Conservation (phyloP, 2,113 vertebrate genomes). For the Indicator indicator region DNA sequence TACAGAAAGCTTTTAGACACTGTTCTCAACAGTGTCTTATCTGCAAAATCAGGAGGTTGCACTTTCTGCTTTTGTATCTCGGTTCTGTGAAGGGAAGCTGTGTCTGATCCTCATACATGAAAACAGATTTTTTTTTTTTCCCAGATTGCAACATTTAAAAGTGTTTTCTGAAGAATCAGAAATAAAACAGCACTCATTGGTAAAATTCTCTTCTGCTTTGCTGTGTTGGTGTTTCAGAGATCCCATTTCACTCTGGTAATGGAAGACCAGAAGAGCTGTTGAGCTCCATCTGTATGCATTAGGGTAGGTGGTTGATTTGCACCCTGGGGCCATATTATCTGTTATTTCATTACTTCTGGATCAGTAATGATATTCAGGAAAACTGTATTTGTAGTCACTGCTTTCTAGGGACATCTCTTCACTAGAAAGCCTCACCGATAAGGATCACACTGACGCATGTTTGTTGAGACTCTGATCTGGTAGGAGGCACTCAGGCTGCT, state of each 20-base stretch:
- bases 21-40: neutral
- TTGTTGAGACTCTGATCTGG: slow-evolving; percentile 12
- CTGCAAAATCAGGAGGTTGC: neutral
- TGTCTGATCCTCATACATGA: neutral
- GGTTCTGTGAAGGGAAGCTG: neutral
- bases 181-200: neutral
- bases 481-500: neutral
- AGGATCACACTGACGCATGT: neutral
- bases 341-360: slow-evolving; percentile 70
- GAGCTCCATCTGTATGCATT: slow-evolving; percentile 61
- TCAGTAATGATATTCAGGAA: slow-evolving; percentile 59
- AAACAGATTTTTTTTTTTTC: neutral
- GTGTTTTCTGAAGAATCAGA: neutral
- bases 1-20: rapidly evolving
- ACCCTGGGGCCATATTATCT: slow-evolving; percentile 57
- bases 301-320: slow-evolving; percentile 64
- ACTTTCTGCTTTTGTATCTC: neutral
- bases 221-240: slow-evolving; percentile 1
- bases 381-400: slow-evolving; percentile 38
- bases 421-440: slow-evolving; percentile 18
- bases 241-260: slow-evolving; percentile 17
- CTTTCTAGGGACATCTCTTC: slow-evolving; percentile 58
- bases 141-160: neutral
- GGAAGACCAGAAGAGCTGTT: slow-evolving; percentile 44
- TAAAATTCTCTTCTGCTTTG: slow-evolving; percentile 8